Conservation (phyloP, 30 jellyfish, hydroid and myxozoan genomes). For the Mastigias papua region DNA sequence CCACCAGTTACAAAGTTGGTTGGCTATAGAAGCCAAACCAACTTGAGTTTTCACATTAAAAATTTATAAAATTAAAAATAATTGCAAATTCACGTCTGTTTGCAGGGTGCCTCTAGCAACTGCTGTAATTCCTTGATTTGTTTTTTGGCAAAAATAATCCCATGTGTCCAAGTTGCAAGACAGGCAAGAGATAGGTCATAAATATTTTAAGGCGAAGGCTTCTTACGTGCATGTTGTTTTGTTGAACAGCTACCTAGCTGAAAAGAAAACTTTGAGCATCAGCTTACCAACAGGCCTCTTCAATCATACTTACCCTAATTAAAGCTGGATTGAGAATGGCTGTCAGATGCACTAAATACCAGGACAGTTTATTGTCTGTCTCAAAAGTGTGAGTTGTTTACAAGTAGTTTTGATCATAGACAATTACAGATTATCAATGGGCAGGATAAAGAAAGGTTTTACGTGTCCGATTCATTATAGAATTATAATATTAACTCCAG, state of each 20-base stretch:
- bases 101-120: background rate
- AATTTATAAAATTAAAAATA: background rate
- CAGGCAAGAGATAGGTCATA: background rate
- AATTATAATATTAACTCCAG: too few relatives aligned
- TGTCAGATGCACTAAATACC: constrained; percentile 12
- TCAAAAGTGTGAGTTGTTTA: constrained; percentile 48
- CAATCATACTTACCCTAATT: background rate
- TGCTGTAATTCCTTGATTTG: constrained; percentile 4
- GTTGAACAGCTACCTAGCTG: constrained; percentile 9
- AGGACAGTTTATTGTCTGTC: constrained; percentile 50
- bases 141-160: constrained; percentile 2
- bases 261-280: background rate
- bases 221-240: background rate
- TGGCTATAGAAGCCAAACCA: constrained; percentile 10
- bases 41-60: constrained; percentile 12
- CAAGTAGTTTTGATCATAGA: background rate
- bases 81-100: constrained; percentile 11
- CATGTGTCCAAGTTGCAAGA: background rate
- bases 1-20: constrained; percentile 38
- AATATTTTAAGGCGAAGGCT: background rate
- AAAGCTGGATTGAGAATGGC: constrained; percentile 35
- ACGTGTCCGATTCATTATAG: too few relatives aligned
- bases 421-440: too few relatives aligned
- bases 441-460: too few relatives aligned
- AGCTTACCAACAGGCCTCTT: background rate